Base-by-base conservation (phyloP, 2,797 vertebrate genomes). In the Pelobates cultripes region DNA sequence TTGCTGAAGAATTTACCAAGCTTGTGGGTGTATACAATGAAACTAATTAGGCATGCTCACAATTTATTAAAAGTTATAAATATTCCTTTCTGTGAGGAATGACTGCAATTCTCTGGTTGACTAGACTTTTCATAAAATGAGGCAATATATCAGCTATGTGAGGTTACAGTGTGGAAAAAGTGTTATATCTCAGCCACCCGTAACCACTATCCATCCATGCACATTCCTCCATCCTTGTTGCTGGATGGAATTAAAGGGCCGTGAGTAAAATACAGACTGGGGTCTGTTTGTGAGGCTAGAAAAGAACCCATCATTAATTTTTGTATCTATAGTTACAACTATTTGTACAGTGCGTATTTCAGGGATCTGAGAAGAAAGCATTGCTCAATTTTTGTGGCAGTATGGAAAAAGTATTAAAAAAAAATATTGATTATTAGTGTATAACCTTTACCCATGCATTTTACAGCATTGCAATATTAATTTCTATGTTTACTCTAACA, bases 21-120 rank as follows among this genome's bases (percentile, higher is more conserved):
- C 75, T 73, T 0, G 73, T 89, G 90, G 91, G 89, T 83, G 86
- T 85, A 85, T 79, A 82, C 75, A 84, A 78, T 55, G 78, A 73
- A 87, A 85, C 86, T 91, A 91, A 92, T 92, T 92, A 92, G 57
- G 86, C 57, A 0, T 86, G 87, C 69, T 87, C 86, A 82, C 85
- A 82, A 87, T 89, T 90, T 90, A 92, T 91, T 92, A 90, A 90
- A 91, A 88, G 63, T 87, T 87, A 90, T 91, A 93, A 92, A 92
- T 92, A 89, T 87, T 87, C 88, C 82, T 77, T 70, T 76, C 85
- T 76, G 64, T 83, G 86, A 82, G 45, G 83, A 73, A 69, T 79
- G 44, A 85, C 81, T 85, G 87, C 73, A 87, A 87, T 87, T 84
- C 81, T 85, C 89, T 81, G 82, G 63, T 85, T 90, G 88, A 89